Evolutionary conservation across 2,888 invertebrate genomes (phyloP), one percentile per base, ranked within the genome.

Genomic region (Sphaerophoria taeniata): DNA sequence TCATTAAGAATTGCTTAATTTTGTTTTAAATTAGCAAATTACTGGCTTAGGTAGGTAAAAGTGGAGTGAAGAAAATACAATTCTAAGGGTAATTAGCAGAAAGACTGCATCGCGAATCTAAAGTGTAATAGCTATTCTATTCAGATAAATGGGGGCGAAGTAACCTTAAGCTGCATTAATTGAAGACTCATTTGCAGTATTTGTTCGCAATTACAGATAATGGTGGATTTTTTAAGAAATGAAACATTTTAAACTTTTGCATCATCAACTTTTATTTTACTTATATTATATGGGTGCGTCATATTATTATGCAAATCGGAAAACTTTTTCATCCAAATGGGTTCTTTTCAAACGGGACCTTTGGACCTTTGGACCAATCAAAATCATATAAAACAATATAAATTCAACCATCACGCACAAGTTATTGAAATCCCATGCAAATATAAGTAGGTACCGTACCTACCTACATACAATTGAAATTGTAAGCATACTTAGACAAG

Each of bases 11-110:
- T 75, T 84, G 80, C 80, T 80, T 84, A 84, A 84, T 84, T 84
- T 76, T 61, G 39, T 76, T 80, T 84, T 76, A 80, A 84, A 65
- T 75, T 75, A 72, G 72, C 65, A 55, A 69, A 49, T 58, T 55
- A 36, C 14, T 67, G 34, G 58, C 56, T 33, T 49, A 24, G 24
- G 24, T 24, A 24, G 24, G 14, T 56, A 43, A 49, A 47, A 31
- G 24, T 53, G 55, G 47, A 33, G 39, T 58, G 58, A 65, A 74
- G 31, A 65, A 69, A 71, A 74, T 53, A 71, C 71, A 45, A 39
- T 72, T 76, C 71, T 84, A 56, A 76, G 67, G 80, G 84, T 76
- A 84, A 84, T 84, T 84, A 84, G 80, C 80, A 72, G 80, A 84
- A 76, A 72, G 67, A 72, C 84, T 84, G 80, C 84, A 84, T 84